Evolutionary conservation across 30 jellyfish, hydroid and myxozoan genomes (phyloP), one percentile per base, ranked within the genome.

Genomic region (Turritopsis rubra): DNA sequence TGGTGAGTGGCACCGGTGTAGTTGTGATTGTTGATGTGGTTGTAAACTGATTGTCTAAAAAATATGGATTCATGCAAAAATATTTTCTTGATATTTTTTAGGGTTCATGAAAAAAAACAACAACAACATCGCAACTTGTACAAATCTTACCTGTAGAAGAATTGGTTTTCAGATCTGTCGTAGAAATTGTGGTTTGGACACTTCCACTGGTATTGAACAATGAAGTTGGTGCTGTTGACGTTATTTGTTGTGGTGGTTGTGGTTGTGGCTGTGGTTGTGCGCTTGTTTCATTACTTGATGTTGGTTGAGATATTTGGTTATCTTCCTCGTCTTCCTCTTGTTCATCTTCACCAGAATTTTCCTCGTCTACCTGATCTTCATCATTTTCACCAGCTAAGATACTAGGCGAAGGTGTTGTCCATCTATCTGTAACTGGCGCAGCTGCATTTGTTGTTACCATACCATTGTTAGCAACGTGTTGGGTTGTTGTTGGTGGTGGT

Each of bases 241-340:
- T n/a, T 7, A n/a, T 22, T 27, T 16, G 77, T 27, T 68, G 77
- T 19, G 9, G 16, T 68, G 9, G 31, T 27, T 68, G 77, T 68
- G 21, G 77, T 68, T 68, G 77, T 27, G 8, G 77, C 21, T 68
- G 77, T 68, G 77, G 31, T 68, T 16, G 77, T 27, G 28, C 23
- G 9, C 13, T 41, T 41, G 60, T 41, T 41, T 41, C 60, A 41
- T 41, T 41, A 13, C 60, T 41, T 13, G 60, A n/a, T n/a, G n/a
- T 13, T 41, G 5, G 60, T 13, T 41, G 60, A 13, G 60, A 41
- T 41, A 41, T 13, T 41, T 41, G 60, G 13, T 41, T 41, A 41
- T 41, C 60, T 41, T 41, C 60, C 5, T 41, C 13, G 13, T 41
- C 60, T 41, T 41, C 60, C 13, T 41, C 60, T 41, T 5, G 60